phyloP scores from a whole-genome alignment of 2,113 vertebrate genomes.

The Pterocles orientalis region DNA sequence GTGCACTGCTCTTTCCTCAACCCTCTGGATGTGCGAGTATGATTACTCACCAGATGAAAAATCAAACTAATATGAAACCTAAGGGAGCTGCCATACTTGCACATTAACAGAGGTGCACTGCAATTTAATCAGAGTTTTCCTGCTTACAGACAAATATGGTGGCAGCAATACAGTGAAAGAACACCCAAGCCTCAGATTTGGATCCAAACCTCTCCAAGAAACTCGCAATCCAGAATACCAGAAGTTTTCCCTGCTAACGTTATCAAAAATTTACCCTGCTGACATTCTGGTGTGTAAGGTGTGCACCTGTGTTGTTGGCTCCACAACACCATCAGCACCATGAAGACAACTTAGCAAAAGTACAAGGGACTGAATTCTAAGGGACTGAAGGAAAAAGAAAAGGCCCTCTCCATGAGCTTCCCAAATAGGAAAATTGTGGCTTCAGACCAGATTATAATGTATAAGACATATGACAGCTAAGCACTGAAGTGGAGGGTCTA shows the following conservation, averaged over 20 bases:
- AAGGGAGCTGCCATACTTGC: background rate
- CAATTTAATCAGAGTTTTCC: background rate
- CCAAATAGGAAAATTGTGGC: background rate
- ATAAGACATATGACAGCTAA: background rate
- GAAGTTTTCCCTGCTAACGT: background rate
- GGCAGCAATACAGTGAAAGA: background rate
- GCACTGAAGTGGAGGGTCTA: background rate
- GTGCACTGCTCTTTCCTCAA: constrained; percentile 16
- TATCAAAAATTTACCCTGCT: background rate
- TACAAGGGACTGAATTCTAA: background rate
- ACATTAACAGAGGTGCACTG: background rate
- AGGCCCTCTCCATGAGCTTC: background rate
- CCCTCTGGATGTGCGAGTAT: background rate
- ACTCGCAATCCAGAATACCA: background rate
- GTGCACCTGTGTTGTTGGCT: no score
- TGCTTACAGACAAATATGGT: background rate
- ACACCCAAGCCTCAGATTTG: background rate
- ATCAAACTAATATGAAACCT: constrained; percentile 7
- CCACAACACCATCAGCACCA: no score
- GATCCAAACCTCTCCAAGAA: background rate
- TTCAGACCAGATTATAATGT: background rate
- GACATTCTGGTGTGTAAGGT: background rate
- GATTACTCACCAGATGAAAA: constrained; percentile 35
- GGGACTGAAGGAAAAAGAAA: background rate
- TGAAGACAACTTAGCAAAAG: background rate